Evolutionary conservation across 2,888 invertebrate genomes (phyloP), one percentile per base, ranked within the genome.

Genomic region (Cyclophora albipunctata): DNA sequence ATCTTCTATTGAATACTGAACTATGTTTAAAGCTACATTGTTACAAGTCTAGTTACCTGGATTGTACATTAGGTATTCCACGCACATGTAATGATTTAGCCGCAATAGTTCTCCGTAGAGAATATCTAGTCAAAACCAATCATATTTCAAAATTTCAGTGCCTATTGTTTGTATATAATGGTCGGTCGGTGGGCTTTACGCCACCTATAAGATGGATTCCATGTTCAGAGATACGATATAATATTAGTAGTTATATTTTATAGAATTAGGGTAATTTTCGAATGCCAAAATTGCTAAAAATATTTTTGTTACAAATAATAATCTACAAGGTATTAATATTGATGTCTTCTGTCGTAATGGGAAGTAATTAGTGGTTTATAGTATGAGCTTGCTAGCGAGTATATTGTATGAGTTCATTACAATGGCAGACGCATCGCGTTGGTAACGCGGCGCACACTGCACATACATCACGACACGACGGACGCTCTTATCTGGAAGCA

Each of bases 151-250:
- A 71, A 62, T 72, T 79, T 75, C 78, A 81, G 84, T 83, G 83
- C 78, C 82, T 84, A 77, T 82, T 78, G 69, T 82, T 78, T 80
- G 74, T 77, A 78, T 70, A 75, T 71, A 77, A 69, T 66, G 64
- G 69, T 69, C 67, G 69, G 63, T 71, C 69, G 63, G 66, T 59
- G 60, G 61, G 66, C 64, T 66, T 58, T 54, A 50, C 52, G 58
- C 54, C 57, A 61, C 63, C 59, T 56, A 62, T 58, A 63, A 64
- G 59, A 58, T 59, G 67, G 64, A 67, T 67, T 71, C 72, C 69
- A 73, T 67, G 63, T 83, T 84, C 83, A 83, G 78, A 82, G 80
- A 83, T 83, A 82, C 84, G 81, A 82, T 84, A 81, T 81, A 77
- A 74, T 68, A 72, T 63, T 66, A 76, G 46, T 43, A 43, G 4